These are phyloP conservation scores for Thamnophis sirtalis DNA, from an alignment of 2,113 vertebrate genomes.

Conservation along the genomic window DNA sequence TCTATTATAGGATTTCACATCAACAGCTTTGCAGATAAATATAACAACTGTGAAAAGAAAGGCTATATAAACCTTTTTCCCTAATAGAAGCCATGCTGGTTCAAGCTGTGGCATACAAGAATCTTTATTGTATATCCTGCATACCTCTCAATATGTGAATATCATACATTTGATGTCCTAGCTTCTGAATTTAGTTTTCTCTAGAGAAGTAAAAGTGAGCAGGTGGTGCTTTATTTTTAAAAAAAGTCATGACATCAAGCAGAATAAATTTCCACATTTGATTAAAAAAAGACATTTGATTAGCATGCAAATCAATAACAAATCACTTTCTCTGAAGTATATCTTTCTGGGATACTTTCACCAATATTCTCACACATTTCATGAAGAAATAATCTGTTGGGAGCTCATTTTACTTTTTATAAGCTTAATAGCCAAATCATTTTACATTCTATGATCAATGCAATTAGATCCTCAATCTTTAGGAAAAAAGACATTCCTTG, in stretches of 20 bases:
- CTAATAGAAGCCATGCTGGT: neutral
- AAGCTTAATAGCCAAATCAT: conserved; percentile 8
- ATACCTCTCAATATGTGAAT: neutral
- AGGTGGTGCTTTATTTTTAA: conserved; percentile 3
- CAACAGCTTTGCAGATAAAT: conserved; percentile 5
- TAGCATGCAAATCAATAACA: conserved; percentile 3
- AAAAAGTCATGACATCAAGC: conserved; percentile 5
- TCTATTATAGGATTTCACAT: conserved; percentile 1
- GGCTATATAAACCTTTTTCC: neutral
- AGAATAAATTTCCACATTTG: conserved; percentile 4
- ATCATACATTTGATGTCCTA: conserved; percentile 7
- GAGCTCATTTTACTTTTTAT: neutral
- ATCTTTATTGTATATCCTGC: neutral
- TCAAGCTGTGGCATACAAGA: neutral
- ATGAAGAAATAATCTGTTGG: conserved; percentile 10
- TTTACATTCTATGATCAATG: neutral
- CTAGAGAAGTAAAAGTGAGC: neutral
- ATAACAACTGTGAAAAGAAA: neutral
- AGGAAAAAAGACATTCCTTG: neutral
- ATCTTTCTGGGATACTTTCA: neutral
- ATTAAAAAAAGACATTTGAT: neutral
- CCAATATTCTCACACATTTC: conserved; percentile 20
- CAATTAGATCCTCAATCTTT: neutral
- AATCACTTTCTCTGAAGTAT: conserved; percentile 2
- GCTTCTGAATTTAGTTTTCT: conserved; percentile 9